Conservation (phyloP, 1,140 invertebrate species). For the Atopsyche davidsoni region DNA sequence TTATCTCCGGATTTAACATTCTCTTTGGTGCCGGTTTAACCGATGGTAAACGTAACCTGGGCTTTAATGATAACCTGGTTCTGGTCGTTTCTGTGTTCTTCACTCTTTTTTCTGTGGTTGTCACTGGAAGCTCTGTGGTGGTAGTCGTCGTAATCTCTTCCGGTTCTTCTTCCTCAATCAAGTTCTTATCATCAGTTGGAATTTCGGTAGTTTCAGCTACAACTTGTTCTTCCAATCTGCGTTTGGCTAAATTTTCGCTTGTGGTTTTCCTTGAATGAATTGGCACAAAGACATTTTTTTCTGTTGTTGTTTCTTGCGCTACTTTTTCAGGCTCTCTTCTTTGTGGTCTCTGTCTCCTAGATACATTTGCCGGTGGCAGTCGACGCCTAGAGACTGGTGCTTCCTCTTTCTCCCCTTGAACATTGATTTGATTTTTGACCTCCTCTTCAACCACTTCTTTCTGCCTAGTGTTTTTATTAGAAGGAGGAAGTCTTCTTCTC, state of each 20-base stretch:
- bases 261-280: conserved; percentile 16
- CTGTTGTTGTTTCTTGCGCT: conserved; percentile 15
- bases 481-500: conserved; percentile 20
- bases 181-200: conserved; percentile 9
- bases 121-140: conserved; percentile 15
- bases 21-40: conserved; percentile 22
- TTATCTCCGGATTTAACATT: conserved; percentile 21
- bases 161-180: conserved; percentile 13
- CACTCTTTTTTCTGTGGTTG: conserved; percentile 16
- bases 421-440: conserved; percentile 2
- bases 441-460: background rate
- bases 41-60: conserved; percentile 23
- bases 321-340: conserved; percentile 7
- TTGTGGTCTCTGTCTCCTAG: conserved; percentile 14
- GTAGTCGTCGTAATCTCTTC: conserved; percentile 11
- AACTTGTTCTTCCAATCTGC: conserved; percentile 6
- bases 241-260: conserved; percentile 21
- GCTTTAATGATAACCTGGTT: conserved; percentile 28
- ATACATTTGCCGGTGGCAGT: conserved; percentile 8
- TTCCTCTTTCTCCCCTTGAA: conserved; percentile 1
- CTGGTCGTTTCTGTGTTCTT: conserved; percentile 15
- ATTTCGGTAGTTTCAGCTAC: conserved; percentile 11
- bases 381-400: conserved; percentile 18
- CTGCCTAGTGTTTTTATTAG: conserved; percentile 17
- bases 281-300: conserved; percentile 9